Base-by-base conservation (phyloP, 2,113 vertebrate genomes). In the Leiothrix lutea region DNA sequence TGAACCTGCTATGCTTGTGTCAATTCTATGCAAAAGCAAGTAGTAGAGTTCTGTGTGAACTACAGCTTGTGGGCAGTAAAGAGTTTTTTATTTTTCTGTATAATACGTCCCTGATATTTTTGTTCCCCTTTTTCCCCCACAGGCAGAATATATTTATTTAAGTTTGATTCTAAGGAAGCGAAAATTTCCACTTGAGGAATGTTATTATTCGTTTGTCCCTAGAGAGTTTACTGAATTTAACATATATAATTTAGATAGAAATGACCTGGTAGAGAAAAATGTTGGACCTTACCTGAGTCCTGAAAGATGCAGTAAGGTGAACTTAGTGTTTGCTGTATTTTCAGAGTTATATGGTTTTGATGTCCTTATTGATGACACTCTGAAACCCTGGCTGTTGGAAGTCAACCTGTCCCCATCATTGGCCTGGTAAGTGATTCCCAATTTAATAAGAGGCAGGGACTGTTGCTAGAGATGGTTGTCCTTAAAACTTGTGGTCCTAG, bases 261-360 rank as follows among this genome's bases (percentile, higher is more conserved):
- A 65, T 61, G 6, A 54, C 28, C 21, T 42, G 23, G 14, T 53
- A 53, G 56, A 87, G 26, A 29, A 13, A 58, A 42, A 16, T 73
- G 36, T 67, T 90, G 69, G 9, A 50, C 31, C 7, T 86, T 93
- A 66, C 8, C 45, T 90, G 45, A 36, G 56, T n/a, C 17, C 28
- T 73, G 50, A 74, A 77, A 87, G 36, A 26, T 54, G 3, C 16
- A 45, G 8, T 62, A 35, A 80, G 25, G n/a, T 80, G 51, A 90
- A 81, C 14, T 83, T 44, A 23, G 25, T 73, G 40, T 92, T 22
- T 60, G 6, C 83, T 98, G 50, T 98, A 57, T 98, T 97, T 97
- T 89, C 97, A 99, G 99, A 99, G 88, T 98, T 99, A 9, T 99
- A 99, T 95, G 99, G 99, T 54, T 99, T 99, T 97, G 99, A 99